A percentile compares a stretch with the other conserved stretches of the same genome.
phyloP scores from a whole-genome alignment of 2,797 vertebrate genomes.

The Melanotaenia pygmaea region DNA sequence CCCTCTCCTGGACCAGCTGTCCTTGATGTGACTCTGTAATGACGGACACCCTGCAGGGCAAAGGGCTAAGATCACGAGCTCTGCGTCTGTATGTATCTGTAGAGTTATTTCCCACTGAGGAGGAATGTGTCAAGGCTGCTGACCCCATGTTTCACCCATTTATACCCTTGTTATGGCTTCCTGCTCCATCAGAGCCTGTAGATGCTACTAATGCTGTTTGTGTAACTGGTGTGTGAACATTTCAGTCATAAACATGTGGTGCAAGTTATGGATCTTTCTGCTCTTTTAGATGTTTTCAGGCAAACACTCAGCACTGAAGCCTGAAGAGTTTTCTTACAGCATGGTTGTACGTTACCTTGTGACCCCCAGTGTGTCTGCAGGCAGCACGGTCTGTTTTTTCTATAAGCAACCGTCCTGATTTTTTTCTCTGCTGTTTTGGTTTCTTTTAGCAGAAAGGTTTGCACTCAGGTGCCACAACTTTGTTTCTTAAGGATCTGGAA shows the following conservation, averaged over 20 bases:
- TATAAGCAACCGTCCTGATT: constrained; percentile 15
- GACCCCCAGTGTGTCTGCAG: constrained; percentile 35
- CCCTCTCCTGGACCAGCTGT: constrained; percentile 49
- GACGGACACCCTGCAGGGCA: constrained; percentile 43
- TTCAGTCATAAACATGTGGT: constrained; percentile 10
- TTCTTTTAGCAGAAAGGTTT: background rate
- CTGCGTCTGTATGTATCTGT: constrained; percentile 22
- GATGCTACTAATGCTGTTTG: constrained; percentile 2
- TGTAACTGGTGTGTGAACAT: background rate
- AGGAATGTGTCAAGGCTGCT: constrained; percentile 68
- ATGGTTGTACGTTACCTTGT: constrained; percentile 22
- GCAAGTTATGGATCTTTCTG: background rate
- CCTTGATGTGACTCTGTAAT: constrained; percentile 40
- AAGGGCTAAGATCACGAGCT: constrained; percentile 39
- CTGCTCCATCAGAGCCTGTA: constrained; percentile 16
- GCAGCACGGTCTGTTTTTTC: constrained; percentile 31
- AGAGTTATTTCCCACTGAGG: constrained; percentile 63
- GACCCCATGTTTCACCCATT: constrained; percentile 61
- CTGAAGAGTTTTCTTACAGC: constrained; percentile 17
- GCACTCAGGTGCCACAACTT: no score
- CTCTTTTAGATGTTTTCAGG: background rate
- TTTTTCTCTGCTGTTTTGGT: background rate
- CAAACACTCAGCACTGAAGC: background rate
- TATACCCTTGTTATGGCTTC: constrained; percentile 44
- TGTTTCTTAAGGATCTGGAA: background rate